Percentiles rank a stretch among this genome's conserved stretches.
These are phyloP conservation scores for Sebastes paucispinis DNA, from an alignment of 2,797 vertebrate species.

Conservation along the genomic window DNA sequence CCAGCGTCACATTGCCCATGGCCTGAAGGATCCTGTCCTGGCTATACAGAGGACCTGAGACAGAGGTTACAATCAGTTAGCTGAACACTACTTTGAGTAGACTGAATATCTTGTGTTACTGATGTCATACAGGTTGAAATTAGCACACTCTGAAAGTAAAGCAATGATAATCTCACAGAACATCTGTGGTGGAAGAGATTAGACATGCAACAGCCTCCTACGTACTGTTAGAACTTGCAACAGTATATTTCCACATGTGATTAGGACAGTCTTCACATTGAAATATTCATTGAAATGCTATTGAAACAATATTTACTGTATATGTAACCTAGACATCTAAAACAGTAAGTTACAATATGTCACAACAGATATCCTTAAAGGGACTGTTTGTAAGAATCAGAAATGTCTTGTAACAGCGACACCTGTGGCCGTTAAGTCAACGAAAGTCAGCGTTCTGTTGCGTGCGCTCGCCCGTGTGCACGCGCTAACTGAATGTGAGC, in stretches of 20 bases:
- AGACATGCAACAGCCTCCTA: background rate
- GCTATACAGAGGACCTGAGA: constrained; percentile 89
- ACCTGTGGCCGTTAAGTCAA: too few relatives aligned
- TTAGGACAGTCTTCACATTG: background rate
- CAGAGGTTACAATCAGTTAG: background rate
- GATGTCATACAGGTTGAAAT: background rate
- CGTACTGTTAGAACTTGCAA: background rate
- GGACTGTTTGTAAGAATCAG: too few relatives aligned
- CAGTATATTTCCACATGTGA: background rate
- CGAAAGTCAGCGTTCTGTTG: too few relatives aligned
- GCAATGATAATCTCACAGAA: background rate
- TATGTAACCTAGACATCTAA: background rate
- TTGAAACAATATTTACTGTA: background rate
- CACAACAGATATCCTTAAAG: background rate
- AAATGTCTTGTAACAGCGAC: too few relatives aligned
- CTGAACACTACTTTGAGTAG: background rate
- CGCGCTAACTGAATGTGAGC: too few relatives aligned
- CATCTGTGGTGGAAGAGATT: background rate
- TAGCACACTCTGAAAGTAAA: background rate
- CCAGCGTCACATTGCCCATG: constrained; percentile 97
- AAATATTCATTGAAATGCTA: background rate
- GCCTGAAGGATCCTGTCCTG: constrained; percentile 98
- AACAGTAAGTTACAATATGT: background rate
- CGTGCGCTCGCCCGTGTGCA: too few relatives aligned
- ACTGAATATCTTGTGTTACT: background rate